Percentiles rank a stretch among this genome's conserved stretches.
These are phyloP conservation scores for Neotragus pygmaeus DNA, from an alignment of 2,113 vertebrate genomes.

Conservation along the genomic window DNA sequence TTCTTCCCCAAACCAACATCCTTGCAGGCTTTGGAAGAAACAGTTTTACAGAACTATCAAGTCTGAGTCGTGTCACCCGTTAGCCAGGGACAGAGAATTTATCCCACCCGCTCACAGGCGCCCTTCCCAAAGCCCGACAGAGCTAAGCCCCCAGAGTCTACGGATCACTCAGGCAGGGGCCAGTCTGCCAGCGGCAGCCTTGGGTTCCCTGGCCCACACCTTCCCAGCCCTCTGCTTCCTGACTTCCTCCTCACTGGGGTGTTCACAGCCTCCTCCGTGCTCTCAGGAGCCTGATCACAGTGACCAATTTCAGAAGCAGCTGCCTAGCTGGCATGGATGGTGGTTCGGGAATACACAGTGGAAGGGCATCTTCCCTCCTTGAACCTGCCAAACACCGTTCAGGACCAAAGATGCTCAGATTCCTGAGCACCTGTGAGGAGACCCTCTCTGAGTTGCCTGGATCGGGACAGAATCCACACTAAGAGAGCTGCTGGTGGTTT, in stretches of 20 bases:
- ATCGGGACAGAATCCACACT: neutral
- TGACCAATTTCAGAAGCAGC: neutral
- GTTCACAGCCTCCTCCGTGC: neutral
- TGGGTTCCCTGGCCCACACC: neutral
- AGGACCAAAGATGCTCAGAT: neutral
- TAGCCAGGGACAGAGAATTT: conserved; percentile 73
- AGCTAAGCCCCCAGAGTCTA: conserved; percentile 53
- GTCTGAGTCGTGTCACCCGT: conserved; percentile 68
- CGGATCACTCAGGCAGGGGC: conserved; percentile 26
- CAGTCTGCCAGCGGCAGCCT: neutral
- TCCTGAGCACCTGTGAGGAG: neutral
- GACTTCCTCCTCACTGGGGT: neutral
- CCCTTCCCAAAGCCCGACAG: conserved; percentile 56
- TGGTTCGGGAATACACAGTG: neutral
- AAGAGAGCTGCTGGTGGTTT: conserved; percentile 50
- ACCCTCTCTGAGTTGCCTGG: conserved; percentile 22
- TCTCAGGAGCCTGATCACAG: neutral
- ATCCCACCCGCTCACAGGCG: conserved; percentile 53
- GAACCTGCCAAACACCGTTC: neutral
- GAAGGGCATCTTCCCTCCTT: neutral
- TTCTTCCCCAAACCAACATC: conserved; percentile 81
- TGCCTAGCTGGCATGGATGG: neutral
- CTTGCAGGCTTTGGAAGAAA: conserved; percentile 77
- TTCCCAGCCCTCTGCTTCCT: neutral
- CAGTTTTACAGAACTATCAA: conserved; percentile 76